A percentile compares a stretch with the other conserved stretches of the same genome.
phyloP scores from a whole-genome alignment of 1,140 invertebrate genomes.

The Bicyclus anynana region DNA sequence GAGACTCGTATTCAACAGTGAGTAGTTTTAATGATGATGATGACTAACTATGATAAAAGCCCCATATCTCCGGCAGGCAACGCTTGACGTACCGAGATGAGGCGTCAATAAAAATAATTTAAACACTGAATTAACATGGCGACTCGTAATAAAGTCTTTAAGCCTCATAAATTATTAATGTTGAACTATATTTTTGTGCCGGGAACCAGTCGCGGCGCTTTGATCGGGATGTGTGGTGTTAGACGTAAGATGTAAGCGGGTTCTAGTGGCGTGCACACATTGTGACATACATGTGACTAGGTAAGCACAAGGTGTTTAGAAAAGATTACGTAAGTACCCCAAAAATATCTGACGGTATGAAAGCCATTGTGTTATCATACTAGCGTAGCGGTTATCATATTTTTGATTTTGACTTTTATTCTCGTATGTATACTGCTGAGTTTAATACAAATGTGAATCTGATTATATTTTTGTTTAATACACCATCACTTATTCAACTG shows the following conservation, averaged over 20 bases:
- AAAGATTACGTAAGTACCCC: no score
- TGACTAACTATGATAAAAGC: not conserved
- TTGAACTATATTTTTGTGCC: conserved; percentile 32
- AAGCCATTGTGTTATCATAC: no score
- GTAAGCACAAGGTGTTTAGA: no score
- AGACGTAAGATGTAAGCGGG: conserved; percentile 5
- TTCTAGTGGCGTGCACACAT: no score
- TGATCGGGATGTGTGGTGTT: conserved; percentile 10
- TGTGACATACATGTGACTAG: no score
- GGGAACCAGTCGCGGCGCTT: conserved; percentile 26
- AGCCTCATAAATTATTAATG: conserved; percentile 33
- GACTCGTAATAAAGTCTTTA: conserved; percentile 32
- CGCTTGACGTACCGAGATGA: conserved; percentile 4
- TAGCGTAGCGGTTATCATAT: no score
- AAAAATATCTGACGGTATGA: no score
- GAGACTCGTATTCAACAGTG: no score
- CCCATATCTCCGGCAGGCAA: not conserved
- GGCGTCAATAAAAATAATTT: conserved; percentile 25
- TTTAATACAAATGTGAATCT: no score
- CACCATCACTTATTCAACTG: no score
- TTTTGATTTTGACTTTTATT: conserved; percentile 1
- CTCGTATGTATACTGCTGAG: no score
- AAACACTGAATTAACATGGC: conserved; percentile 27
- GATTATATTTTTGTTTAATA: no score
- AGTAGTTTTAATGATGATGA: not conserved